These are phyloP conservation scores for Epicauta chinensis DNA, from an alignment of 1,140 invertebrate species.

Conservation along the genomic window DNA sequence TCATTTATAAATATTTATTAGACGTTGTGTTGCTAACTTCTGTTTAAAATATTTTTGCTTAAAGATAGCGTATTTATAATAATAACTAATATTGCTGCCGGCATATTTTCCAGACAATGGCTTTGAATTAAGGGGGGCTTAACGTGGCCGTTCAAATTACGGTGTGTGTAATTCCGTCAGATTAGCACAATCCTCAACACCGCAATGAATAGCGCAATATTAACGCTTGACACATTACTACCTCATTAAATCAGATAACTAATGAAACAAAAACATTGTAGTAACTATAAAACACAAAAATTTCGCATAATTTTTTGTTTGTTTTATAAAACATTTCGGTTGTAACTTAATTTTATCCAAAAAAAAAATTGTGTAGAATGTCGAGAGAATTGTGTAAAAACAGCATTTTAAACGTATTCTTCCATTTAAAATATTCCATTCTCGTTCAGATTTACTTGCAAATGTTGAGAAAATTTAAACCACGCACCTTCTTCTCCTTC, in stretches of 20 bases:
- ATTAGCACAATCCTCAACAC: slow-evolving; percentile 38
- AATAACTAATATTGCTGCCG: not conserved
- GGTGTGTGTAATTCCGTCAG: slow-evolving; percentile 40
- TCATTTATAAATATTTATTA: too few relatives aligned
- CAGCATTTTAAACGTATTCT: slow-evolving; percentile 1
- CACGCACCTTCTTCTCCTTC: slow-evolving; percentile 11
- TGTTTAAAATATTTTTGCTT: too few relatives aligned
- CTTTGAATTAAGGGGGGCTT: slow-evolving; percentile 32
- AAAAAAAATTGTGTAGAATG: not conserved
- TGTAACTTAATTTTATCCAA: not conserved
- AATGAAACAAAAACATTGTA: not conserved
- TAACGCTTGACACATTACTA: slow-evolving; percentile 41
- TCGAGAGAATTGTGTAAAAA: not conserved
- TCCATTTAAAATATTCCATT: slow-evolving; percentile 21
- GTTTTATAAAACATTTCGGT: not conserved
- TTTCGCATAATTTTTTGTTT: not conserved
- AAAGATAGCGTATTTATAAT: too few relatives aligned
- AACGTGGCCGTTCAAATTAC: slow-evolving; percentile 32
- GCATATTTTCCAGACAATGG: slow-evolving; percentile 33
- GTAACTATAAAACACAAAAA: not conserved
- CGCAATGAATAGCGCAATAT: slow-evolving; percentile 38
- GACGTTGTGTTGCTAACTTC: too few relatives aligned
- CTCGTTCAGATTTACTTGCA: slow-evolving; percentile 27
- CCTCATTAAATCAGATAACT: slow-evolving; percentile 36
- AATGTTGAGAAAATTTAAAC: slow-evolving; percentile 27